These are phyloP conservation scores for Platycheirus albimanus DNA, from an alignment of 2,888 invertebrate species.

Conservation along the genomic window DNA sequence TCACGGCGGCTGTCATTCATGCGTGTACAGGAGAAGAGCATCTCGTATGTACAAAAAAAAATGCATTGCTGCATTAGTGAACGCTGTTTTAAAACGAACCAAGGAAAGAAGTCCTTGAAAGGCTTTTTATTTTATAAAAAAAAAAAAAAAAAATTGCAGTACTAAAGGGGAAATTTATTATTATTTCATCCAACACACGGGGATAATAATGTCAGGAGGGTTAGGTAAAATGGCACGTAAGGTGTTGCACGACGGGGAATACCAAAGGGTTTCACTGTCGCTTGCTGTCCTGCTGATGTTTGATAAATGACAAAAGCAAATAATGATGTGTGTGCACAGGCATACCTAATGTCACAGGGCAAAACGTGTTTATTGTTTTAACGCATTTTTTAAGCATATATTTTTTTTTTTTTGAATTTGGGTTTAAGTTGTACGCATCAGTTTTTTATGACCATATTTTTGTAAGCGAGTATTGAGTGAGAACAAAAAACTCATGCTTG, in stretches of 20 bases:
- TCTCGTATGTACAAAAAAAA: conserved; percentile 28
- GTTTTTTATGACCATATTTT: no score
- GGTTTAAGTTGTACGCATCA: neutral
- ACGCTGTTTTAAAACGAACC: neutral
- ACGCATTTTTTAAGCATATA: no score
- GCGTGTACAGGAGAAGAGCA: conserved; percentile 27
- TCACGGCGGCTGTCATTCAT: conserved; percentile 47
- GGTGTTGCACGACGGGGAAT: conserved; percentile 55
- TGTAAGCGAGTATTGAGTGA: no score
- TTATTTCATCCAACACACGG: conserved; percentile 33
- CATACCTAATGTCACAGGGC: conserved; percentile 12
- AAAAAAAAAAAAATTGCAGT: neutral
- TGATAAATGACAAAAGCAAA: conserved; percentile 26
- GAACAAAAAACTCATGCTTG: no score
- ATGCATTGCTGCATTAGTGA: conserved; percentile 32
- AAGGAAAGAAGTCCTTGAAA: conserved; percentile 58
- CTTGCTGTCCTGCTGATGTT: conserved; percentile 16
- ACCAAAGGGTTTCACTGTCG: conserved; percentile 24
- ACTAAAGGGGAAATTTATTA: conserved; percentile 48
- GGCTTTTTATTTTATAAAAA: conserved; percentile 34
- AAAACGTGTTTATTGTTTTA: conserved; percentile 28
- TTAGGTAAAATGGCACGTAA: conserved; percentile 43
- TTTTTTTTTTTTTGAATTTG: neutral
- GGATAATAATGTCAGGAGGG: conserved; percentile 48
- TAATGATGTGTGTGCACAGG: conserved; percentile 10